phyloP scores from a whole-genome alignment of 2,113 vertebrate species.

The Myocastor coypus region DNA sequence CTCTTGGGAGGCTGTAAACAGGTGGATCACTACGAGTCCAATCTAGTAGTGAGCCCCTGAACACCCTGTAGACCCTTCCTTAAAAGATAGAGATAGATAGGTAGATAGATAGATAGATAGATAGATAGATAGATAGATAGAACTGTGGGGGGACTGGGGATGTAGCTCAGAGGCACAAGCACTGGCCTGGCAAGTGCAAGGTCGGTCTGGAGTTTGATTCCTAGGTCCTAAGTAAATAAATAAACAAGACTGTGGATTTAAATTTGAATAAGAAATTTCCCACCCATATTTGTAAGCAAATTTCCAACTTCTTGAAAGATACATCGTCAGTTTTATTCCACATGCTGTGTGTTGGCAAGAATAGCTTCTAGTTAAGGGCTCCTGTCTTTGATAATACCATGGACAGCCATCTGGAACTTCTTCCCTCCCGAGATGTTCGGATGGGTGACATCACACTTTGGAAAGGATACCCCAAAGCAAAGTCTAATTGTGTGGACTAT shows the following conservation, averaged over 20 bases:
- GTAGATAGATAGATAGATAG: too few species aligned
- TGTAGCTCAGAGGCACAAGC: too few species aligned
- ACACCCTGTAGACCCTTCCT: too few species aligned
- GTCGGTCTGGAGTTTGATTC: too few species aligned
- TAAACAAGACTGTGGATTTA: not conserved
- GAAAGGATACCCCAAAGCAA: conserved; percentile 5
- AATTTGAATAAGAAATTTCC: conserved; percentile 26
- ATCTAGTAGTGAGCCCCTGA: too few species aligned
- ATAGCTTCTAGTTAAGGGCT: not conserved
- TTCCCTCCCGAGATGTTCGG: not conserved
- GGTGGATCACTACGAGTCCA: too few species aligned
- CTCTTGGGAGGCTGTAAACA: too few species aligned
- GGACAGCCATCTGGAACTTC: not conserved
- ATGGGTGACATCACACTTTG: not conserved
- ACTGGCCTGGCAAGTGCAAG: too few species aligned
- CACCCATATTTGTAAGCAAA: not conserved
- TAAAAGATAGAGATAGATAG: too few species aligned
- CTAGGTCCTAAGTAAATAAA: too few species aligned
- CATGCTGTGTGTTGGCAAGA: not conserved
- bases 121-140: not conserved
- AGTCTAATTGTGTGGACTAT: not conserved
- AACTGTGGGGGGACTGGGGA: not conserved
- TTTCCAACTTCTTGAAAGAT: conserved; percentile 22
- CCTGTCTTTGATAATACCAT: conserved; percentile 9
- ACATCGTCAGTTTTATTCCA: not conserved